phyloP scores from a whole-genome alignment of 2,113 vertebrate genomes.

The Lepidothrix coronata region DNA sequence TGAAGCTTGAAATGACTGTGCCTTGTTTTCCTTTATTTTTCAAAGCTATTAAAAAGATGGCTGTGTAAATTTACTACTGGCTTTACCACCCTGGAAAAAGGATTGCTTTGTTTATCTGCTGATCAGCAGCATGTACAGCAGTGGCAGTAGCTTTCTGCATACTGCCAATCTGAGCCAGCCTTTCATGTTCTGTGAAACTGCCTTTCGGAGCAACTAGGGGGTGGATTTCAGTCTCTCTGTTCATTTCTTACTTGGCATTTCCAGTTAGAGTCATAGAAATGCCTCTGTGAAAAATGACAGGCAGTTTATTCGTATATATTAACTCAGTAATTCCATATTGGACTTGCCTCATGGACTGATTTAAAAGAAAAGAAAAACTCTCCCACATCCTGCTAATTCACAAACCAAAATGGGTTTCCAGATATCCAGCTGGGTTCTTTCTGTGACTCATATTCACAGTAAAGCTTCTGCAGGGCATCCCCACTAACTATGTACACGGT shows the following conservation, averaged over 20 bases:
- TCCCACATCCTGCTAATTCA: background rate
- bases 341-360: background rate
- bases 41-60: constrained; percentile 5
- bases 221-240: background rate
- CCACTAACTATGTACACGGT: background rate
- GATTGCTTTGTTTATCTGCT: constrained; percentile 23
- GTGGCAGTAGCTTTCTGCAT: background rate
- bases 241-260: constrained; percentile 2
- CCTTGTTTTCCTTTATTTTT: constrained; percentile 31
- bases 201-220: background rate
- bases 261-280: background rate
- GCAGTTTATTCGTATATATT: background rate
- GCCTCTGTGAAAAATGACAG: background rate
- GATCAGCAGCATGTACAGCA: background rate
- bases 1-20: constrained; percentile 13
- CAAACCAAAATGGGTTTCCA: background rate
- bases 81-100: background rate
- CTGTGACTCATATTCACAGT: background rate
- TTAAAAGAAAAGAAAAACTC: background rate
- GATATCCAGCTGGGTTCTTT: background rate
- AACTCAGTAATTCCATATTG: background rate
- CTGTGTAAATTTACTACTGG: constrained; percentile 24
- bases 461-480: constrained; percentile 23
- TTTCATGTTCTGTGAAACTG: background rate
- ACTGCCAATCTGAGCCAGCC: background rate